Evolutionary conservation across 1,140 invertebrate species (phyloP), one percentile per base, ranked within the genome.

Genomic region (Drosophila pseudoobscura): DNA sequence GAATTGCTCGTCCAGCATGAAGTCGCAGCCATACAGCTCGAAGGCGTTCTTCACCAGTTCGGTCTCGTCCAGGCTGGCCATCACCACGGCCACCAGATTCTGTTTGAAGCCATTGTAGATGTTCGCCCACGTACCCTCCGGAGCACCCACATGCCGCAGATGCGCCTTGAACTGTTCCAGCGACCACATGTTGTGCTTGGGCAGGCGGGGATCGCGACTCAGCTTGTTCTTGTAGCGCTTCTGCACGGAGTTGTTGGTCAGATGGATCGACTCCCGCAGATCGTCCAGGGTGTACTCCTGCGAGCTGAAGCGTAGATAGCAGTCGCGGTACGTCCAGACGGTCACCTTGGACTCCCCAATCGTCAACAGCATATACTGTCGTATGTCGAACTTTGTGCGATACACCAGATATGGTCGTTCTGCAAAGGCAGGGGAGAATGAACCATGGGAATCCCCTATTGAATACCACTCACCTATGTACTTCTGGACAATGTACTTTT

Each of bases 201-300:
- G 95, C 88, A 97, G 94, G 61, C 95, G 95, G 39, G 94, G 91
- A 76, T 94, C 93, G 8, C 91, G 94, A 72, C 68, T 93, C 62
- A 68, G 87, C 78, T 91, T 94, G 88, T 96, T 97, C 82, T 93
- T 94, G 88, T 98, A 98, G 80, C 95, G 95, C 79, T 94, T 95
- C 92, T 98, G 97, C 44, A 99, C 94, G 6, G 97, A 96, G 85
- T 98, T 98, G 91, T 99, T 98, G 53, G 97, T 98, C 56, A 99
- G 92, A 92, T 98, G 97, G 75, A 98, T 95, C 0, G 96, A 96
- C 92, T 98, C 97, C 85, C 98, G 95, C 84, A 97, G 95, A 91
- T 95, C 96, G 39, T 94, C 94, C 46, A 97, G 93, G 46, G 94
- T 96, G 91, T 96, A 98, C 56, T 96, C 95, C 91, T 97, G 96